phyloP scores from a whole-genome alignment of 2,113 vertebrate genomes.

The Jaculus jaculus region DNA sequence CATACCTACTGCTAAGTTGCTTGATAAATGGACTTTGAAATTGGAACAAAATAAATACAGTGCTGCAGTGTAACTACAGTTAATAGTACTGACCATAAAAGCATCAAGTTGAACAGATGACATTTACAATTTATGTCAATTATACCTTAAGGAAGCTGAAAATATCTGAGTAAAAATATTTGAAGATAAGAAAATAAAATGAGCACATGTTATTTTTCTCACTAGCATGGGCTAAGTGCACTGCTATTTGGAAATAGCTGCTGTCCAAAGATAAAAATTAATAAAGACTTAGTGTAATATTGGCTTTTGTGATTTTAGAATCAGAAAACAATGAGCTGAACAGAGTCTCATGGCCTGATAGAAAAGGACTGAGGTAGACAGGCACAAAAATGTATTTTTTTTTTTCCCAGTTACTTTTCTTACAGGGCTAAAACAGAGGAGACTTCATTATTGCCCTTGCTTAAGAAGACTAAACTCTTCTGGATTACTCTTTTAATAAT shows the following conservation, averaged over 20 bases:
- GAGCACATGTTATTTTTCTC: background rate
- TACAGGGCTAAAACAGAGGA: background rate
- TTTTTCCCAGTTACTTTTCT: background rate
- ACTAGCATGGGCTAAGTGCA: background rate
- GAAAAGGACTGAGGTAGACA: background rate
- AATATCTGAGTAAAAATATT: background rate
- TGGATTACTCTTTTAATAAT: background rate
- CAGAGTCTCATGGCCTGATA: background rate
- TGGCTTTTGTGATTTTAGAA: background rate
- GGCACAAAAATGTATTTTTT: background rate
- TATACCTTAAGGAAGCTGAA: background rate
- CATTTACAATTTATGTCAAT: no score
- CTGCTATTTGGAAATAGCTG: background rate
- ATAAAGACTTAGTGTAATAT: background rate
- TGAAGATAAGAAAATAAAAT: background rate
- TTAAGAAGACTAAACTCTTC: background rate
- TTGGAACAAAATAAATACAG: background rate
- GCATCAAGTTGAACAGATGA: no score
- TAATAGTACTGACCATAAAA: background rate
- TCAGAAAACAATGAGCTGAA: background rate
- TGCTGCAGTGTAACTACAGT: background rate
- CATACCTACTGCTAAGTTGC: background rate
- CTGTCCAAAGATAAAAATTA: background rate
- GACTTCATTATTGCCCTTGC: background rate
- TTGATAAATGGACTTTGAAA: constrained; percentile 15